Percentiles rank a stretch among this genome's conserved stretches.
These are phyloP conservation scores for Athetis lepigone DNA, from an alignment of 2,888 invertebrate species.

Conservation along the genomic window DNA sequence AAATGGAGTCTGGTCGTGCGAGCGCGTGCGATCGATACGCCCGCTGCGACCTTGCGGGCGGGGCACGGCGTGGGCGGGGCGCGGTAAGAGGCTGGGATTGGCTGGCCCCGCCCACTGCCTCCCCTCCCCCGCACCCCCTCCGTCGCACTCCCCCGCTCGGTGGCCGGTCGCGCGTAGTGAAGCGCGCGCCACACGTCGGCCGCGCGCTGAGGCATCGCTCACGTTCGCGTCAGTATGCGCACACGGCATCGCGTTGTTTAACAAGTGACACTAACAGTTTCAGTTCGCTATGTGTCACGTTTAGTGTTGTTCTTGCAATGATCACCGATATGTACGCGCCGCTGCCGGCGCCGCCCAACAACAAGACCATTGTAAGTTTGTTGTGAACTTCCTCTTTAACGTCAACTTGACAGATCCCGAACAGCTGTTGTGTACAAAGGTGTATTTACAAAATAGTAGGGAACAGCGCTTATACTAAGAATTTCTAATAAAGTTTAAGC, in stretches of 20 bases:
- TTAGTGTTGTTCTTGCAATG: constrained; percentile 81
- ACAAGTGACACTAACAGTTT: constrained; percentile 63
- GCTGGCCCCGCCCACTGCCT: constrained; percentile 77
- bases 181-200: constrained; percentile 65
- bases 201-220: constrained; percentile 65
- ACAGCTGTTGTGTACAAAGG: constrained; percentile 53
- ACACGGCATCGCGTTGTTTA: constrained; percentile 58
- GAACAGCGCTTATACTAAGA: constrained; percentile 1
- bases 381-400: constrained; percentile 50
- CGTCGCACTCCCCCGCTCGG: constrained; percentile 64
- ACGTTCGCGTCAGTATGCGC: constrained; percentile 74
- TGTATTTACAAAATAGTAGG: constrained; percentile 33
- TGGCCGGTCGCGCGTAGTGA: constrained; percentile 53
- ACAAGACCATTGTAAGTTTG: constrained; percentile 86
- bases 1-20: constrained; percentile 86
- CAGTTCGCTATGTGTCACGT: constrained; percentile 68
- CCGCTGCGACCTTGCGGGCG: constrained; percentile 88
- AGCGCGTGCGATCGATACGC: constrained; percentile 89
- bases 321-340: constrained; percentile 89
- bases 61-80: constrained; percentile 84
- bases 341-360: constrained; percentile 81
- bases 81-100: constrained; percentile 86
- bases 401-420: constrained; percentile 57
- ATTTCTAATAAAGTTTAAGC: background rate
- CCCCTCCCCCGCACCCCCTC: constrained; percentile 75